Percentiles rank a stretch among this genome's conserved stretches.
Conservation (phyloP, 1,140 invertebrate genomes). For the Laodelphax striatellus region DNA sequence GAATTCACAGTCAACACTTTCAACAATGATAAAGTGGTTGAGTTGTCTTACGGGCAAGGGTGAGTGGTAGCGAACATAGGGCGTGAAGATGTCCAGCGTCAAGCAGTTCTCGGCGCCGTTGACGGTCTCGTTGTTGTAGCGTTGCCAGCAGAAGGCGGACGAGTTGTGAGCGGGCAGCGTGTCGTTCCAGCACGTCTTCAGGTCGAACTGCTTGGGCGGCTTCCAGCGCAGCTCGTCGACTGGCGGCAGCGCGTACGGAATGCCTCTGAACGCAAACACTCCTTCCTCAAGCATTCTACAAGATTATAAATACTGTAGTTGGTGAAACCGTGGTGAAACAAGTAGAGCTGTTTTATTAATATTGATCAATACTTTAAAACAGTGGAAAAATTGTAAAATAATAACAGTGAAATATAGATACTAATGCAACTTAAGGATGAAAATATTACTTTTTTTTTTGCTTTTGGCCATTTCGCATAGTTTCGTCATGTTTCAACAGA, state of each 20-base stretch:
- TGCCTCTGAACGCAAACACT: conserved; percentile 75
- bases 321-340: too few relatives aligned
- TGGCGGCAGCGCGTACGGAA: conserved; percentile 93
- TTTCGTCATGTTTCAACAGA: too few relatives aligned
- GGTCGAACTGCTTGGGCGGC: conserved; percentile 63
- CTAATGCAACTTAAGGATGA: too few relatives aligned
- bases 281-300: conserved; percentile 54
- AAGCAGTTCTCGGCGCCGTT: conserved; percentile 82
- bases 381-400: too few relatives aligned
- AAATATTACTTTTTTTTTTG: too few relatives aligned
- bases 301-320: too few relatives aligned
- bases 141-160: conserved; percentile 51
- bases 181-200: conserved; percentile 70
- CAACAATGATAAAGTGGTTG: too few relatives aligned
- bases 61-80: conserved; percentile 30
- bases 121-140: conserved; percentile 46
- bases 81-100: conserved; percentile 90
- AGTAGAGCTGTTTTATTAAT: too few relatives aligned
- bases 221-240: conserved; percentile 71
- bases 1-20: too few relatives aligned
- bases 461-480: too few relatives aligned
- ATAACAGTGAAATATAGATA: too few relatives aligned
- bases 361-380: too few relatives aligned
- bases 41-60: conserved; percentile 18
- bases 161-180: conserved; percentile 55